phyloP scores from a whole-genome alignment of 1,140 invertebrate species.

The Pseudachorutes palmiensis region DNA sequence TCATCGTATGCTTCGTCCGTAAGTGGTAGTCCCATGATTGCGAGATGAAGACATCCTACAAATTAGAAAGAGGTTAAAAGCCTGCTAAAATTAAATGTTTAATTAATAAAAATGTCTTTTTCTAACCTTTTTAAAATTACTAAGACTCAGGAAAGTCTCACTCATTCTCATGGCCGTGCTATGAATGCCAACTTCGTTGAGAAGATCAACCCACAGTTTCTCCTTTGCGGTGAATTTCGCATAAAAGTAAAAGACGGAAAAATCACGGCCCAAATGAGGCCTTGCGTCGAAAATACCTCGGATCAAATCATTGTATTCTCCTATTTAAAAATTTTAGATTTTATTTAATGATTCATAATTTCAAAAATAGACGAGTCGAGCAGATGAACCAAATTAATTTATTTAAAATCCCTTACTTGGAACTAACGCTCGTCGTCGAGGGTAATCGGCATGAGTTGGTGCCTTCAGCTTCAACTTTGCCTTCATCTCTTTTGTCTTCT shows the following conservation, averaged over 20 bases:
- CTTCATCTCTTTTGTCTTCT: too few species aligned
- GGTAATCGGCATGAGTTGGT: too few species aligned
- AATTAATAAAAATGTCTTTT: too few species aligned
- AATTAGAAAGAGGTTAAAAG: not conserved
- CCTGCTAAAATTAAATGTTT: too few species aligned
- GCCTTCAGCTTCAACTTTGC: slow-evolving; percentile 8
- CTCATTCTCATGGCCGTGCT: slow-evolving; percentile 17
- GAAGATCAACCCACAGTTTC: not conserved
- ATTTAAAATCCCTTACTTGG: too few species aligned
- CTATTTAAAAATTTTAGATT: slow-evolving; percentile 17
- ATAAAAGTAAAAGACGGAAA: slow-evolving; percentile 29
- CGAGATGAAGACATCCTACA: slow-evolving; percentile 21
- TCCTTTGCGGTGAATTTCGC: slow-evolving; percentile 23
- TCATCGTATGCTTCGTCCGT: not conserved
- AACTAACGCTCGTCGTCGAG: too few species aligned
- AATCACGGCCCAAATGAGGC: slow-evolving; percentile 16
- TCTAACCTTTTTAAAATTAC: slow-evolving; percentile 23
- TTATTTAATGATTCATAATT: not conserved
- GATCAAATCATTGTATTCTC: slow-evolving; percentile 19
- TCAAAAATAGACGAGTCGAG: too few species aligned
- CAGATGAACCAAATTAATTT: too few species aligned
- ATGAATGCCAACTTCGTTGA: not conserved
- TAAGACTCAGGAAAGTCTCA: slow-evolving; percentile 17
- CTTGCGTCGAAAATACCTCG: slow-evolving; percentile 31
- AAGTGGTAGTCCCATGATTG: slow-evolving; percentile 13